Evolutionary conservation across 2,888 invertebrate species (phyloP), one percentile per base, ranked within the genome.

Genomic region (Campaea margaritaria): DNA sequence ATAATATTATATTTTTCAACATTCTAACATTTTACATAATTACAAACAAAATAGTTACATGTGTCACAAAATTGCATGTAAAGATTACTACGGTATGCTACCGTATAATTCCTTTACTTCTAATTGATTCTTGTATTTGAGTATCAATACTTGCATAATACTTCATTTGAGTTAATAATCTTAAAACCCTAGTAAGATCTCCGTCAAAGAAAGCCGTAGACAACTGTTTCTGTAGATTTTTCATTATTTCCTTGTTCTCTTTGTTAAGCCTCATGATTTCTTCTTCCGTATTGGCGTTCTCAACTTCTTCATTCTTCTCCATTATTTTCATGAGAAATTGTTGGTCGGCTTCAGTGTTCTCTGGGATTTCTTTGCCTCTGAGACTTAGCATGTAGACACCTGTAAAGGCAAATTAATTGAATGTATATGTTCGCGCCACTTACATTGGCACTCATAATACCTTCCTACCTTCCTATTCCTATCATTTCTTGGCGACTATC

Each of bases 231-330:
- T 93, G 88, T 58, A 95, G 87, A 47, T 82, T 82, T 50, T 93
- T 85, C 4, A 96, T 83, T 15, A 93, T 85, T 49, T 76, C 68
- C 67, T 93, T 93, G 75, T 95, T 95, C 75, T 94, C 93, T 51
- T 89, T 75, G 58, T 94, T 93, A 1, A 96, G 80, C 51, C 87
- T 75, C 68, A 93, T 87, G 13, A 96, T 89, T 79, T 95, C 91
- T 50, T 94, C 88, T 58, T 91, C 87, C 3, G 93, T 86, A 11
- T 93, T 86, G 4, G 96, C 95, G 59, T 94, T 95, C 72, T 95
- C 96, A 0, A 98, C 94, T 83, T 96, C 95, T 90, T 98, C 98
- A 86, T 98, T 98, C 56, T 96, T 93, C 77, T 97, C 97, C 97
- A 99, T 97, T 66, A 98, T 96, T 82, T 95, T 93, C 93, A 95